phyloP scores from a whole-genome alignment of 2,888 invertebrate species.

The Acleris sparsana region DNA sequence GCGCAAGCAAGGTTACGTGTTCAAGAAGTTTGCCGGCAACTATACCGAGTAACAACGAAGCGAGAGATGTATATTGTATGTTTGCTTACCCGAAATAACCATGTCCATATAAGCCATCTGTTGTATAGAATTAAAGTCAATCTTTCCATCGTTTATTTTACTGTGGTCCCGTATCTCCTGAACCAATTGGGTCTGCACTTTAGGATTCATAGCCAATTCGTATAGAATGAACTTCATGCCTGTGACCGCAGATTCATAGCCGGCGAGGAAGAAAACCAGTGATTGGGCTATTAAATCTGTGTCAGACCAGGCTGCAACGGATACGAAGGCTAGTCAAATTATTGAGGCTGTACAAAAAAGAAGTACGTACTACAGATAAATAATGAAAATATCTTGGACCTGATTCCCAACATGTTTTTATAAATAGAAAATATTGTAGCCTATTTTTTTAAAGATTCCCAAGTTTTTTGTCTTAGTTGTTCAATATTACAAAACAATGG shows the following conservation, averaged over 20 bases:
- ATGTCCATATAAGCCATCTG: neutral
- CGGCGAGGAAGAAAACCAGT: slow-evolving; percentile 81
- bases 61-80: too few relatives aligned
- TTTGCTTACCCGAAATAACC: neutral
- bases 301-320: slow-evolving; percentile 58
- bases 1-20: too few relatives aligned
- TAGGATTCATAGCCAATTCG: neutral
- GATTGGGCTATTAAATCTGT: slow-evolving; percentile 75
- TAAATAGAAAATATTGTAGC: too few relatives aligned
- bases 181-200: neutral
- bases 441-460: too few relatives aligned
- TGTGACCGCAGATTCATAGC: slow-evolving; percentile 72
- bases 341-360: neutral
- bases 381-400: too few relatives aligned
- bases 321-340: neutral
- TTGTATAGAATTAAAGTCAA: neutral
- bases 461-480: too few relatives aligned
- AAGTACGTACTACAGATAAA: too few relatives aligned
- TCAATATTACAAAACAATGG: too few relatives aligned
- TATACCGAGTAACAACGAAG: too few relatives aligned
- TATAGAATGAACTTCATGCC: neutral
- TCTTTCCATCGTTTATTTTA: neutral
- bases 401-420: too few relatives aligned
- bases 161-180: neutral
- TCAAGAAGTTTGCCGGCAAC: too few relatives aligned